Conservation (phyloP, 1,140 invertebrate genomes). For the Stenopsyche tienmushanensis region DNA sequence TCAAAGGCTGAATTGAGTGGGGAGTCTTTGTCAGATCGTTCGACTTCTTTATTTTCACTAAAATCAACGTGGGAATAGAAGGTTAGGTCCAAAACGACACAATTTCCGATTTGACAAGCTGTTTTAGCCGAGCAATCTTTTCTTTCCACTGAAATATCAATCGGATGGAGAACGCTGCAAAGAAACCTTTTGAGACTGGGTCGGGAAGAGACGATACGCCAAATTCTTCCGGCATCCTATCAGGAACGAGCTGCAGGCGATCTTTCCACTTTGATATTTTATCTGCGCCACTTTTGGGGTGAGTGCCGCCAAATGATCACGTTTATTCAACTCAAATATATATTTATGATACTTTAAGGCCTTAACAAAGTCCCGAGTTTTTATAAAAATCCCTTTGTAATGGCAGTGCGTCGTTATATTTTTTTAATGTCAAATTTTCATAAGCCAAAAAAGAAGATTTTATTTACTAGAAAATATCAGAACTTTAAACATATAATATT, state of each 20-base stretch:
- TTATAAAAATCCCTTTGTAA: no score
- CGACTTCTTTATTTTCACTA: neutral
- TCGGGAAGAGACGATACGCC: neutral
- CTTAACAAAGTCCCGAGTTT: no score
- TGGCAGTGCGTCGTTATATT: no score
- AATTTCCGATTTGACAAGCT: slow-evolving; percentile 35
- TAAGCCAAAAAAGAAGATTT: no score
- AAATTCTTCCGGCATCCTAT: slow-evolving; percentile 25
- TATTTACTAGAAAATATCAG: no score
- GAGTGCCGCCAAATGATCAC: no score
- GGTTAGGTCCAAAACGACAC: slow-evolving; percentile 20
- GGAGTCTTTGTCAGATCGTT: slow-evolving; percentile 3
- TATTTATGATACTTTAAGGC: no score
- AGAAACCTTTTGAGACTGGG: slow-evolving; percentile 3
- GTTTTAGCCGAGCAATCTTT: slow-evolving; percentile 24
- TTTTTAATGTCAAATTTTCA: no score
- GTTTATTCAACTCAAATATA: no score
- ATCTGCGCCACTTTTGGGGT: slow-evolving; percentile 18
- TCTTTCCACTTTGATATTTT: slow-evolving; percentile 33
- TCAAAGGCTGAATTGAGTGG: slow-evolving; percentile 7
- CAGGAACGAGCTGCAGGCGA: slow-evolving; percentile 27
- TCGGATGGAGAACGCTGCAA: slow-evolving; percentile 8
- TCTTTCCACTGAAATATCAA: slow-evolving; percentile 21
- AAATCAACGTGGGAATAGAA: neutral
- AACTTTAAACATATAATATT: no score